Evolutionary conservation across 2,113 vertebrate genomes (phyloP), one percentile per base, ranked within the genome.

Genomic region (Etia nguti): DNA sequence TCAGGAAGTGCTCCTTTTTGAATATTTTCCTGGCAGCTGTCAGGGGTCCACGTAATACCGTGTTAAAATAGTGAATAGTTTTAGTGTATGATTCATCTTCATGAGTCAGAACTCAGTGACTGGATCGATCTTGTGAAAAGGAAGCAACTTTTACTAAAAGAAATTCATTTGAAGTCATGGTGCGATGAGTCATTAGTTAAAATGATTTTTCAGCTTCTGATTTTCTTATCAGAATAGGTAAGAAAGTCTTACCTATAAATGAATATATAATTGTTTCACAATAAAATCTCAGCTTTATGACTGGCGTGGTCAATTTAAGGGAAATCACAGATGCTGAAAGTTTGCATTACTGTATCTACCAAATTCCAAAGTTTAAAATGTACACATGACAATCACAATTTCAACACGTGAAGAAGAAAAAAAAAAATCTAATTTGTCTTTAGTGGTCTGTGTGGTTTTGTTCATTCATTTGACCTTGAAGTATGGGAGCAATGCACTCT

Each of bases 381-480:
- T 52, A 22, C 60, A 46, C 86, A 34, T 62, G 4, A 55, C 26
- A 56, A 79, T 36, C 34, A 8, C 34, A 8, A 55, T 80, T 84
- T 62, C 18, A 85, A 15, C 3, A 79, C 68, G 80, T 82, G 29
- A 36, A 65, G 34, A 38, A 38, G 54, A 85, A 75, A 81, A 81
- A 75, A 81, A 81, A 81, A 82, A 79, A 54, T 2, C 4, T 2
- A 10, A 59, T 65, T 8, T n/a, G 36, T 85, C 88, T 92, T 92
- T 77, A 86, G 83, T 73, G 41, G 89, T 88, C 88, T 93, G 93
- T 88, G 90, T 94, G 94, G 92, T 88, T 95, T 85, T 85, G 65
- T 90, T 95, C 91, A 91, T 91, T 95, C 90, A 81, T 94, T 96
- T 96, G 96, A 96, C 96, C 96, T 96, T 96, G 95, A 95, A 95